phyloP scores from a whole-genome alignment of 2,797 vertebrate species.

The Pelochelys cantorii region DNA sequence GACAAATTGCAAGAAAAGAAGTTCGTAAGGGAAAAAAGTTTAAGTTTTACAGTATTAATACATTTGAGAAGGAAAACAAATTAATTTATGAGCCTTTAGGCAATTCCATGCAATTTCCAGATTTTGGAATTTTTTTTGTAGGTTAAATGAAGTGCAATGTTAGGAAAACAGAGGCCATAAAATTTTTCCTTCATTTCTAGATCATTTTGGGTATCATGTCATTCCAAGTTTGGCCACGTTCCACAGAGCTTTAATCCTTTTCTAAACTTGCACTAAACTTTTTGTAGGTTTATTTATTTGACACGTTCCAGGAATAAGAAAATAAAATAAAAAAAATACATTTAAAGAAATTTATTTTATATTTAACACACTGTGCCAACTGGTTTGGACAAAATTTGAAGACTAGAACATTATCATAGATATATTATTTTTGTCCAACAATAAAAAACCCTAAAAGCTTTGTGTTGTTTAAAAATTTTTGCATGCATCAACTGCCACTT shows the following conservation, averaged over 20 bases:
- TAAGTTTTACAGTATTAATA: neutral
- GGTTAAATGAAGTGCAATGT: neutral
- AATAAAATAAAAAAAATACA: neutral
- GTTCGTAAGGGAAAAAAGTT: neutral
- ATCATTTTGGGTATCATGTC: neutral
- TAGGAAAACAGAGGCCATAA: neutral
- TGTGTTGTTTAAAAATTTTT: neutral
- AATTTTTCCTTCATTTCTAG: neutral
- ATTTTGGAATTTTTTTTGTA: neutral
- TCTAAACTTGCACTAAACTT: constrained; percentile 15
- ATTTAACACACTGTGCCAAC: neutral
- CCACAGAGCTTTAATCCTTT: neutral
- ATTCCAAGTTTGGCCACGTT: neutral
- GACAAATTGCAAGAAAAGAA: neutral
- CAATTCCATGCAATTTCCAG: neutral
- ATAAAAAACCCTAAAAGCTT: neutral
- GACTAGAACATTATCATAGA: neutral
- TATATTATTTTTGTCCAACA: neutral
- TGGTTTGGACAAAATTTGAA: neutral
- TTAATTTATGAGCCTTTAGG: neutral
- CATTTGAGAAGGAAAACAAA: neutral
- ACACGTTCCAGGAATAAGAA: neutral
- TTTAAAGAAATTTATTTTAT: neutral
- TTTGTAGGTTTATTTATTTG: neutral
- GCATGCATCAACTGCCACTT: neutral